These are phyloP conservation scores for Parazoanthus swiftii DNA, from an alignment of 92 coral and sea anemone genomes.

Conservation along the genomic window DNA sequence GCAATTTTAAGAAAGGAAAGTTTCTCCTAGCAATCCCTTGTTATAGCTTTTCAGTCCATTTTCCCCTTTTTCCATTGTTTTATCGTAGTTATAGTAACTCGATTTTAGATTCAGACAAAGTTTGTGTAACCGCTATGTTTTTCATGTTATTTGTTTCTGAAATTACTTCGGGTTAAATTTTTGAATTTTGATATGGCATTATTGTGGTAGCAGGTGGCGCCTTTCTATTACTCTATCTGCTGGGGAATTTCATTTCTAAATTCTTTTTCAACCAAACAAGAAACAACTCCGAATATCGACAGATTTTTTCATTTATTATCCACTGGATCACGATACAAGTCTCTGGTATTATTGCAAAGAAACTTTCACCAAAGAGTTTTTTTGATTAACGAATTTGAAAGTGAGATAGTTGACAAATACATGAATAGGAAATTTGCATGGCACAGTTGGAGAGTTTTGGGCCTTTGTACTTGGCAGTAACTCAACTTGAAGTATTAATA, in stretches of 20 bases:
- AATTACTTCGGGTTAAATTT: conserved; percentile 58
- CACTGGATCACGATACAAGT: background rate
- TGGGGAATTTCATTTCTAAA: conserved; percentile 46
- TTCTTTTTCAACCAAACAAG: conserved; percentile 36
- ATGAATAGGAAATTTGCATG: conserved; percentile 64
- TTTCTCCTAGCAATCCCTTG: conserved; percentile 28
- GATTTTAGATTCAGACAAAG: conserved; percentile 11
- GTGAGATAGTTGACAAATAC: conserved; percentile 56
- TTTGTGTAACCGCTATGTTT: conserved; percentile 57
- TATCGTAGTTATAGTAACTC: conserved; percentile 23
- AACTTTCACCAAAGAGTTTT: background rate
- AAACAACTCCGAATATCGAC: background rate
- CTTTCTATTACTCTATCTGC: conserved; percentile 4
- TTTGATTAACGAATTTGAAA: conserved; percentile 31
- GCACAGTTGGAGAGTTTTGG: conserved; percentile 45
- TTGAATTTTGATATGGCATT: conserved; percentile 61
- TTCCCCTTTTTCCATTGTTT: background rate
- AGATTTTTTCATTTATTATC: background rate
- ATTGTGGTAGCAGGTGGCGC: conserved; percentile 54
- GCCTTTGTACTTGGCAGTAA: background rate
- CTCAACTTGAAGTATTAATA: conserved; percentile 19
- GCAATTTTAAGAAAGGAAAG: conserved; percentile 7
- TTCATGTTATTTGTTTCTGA: conserved; percentile 52
- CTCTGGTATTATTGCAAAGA: background rate
- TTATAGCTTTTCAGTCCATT: background rate